Conservation (phyloP, 2,113 vertebrate genomes). For the Isichthys henryi region DNA sequence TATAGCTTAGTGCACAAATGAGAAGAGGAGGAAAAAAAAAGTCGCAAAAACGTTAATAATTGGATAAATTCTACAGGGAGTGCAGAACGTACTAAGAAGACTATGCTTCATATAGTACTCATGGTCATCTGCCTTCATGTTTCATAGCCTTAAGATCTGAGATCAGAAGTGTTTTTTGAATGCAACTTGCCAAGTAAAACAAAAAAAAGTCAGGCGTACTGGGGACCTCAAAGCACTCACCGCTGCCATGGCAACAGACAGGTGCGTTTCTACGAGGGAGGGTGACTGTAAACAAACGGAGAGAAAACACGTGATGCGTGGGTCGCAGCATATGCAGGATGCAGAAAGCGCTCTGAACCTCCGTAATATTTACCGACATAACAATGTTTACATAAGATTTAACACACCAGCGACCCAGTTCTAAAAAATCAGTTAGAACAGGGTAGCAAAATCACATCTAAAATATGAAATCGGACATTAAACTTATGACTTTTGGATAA, state of each 20-base stretch:
- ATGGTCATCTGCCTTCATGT: background rate
- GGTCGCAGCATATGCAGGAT: background rate
- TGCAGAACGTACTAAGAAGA: background rate
- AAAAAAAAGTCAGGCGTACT: background rate
- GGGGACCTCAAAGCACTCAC: conserved; percentile 45
- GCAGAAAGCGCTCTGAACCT: background rate
- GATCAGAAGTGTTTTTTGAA: background rate
- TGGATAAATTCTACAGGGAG: background rate
- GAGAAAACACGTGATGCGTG: background rate
- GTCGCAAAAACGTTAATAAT: background rate
- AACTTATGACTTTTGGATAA: background rate
- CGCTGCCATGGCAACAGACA: conserved; percentile 55
- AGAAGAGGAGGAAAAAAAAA: background rate
- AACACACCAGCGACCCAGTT: background rate
- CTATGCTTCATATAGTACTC: background rate
- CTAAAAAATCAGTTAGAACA: background rate
- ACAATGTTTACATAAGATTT: background rate
- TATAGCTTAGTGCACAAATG: background rate
- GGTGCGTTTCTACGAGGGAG: conserved; percentile 26
- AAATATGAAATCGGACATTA: background rate
- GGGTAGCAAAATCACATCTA: background rate
- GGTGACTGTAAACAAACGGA: conserved; percentile 31
- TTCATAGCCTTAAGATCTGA: background rate
- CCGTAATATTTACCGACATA: background rate
- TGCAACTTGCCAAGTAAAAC: background rate